Evolutionary conservation across 2,797 vertebrate species (phyloP), one percentile per base, ranked within the genome.

Genomic region (Microctenopoma stevenorrisi): DNA sequence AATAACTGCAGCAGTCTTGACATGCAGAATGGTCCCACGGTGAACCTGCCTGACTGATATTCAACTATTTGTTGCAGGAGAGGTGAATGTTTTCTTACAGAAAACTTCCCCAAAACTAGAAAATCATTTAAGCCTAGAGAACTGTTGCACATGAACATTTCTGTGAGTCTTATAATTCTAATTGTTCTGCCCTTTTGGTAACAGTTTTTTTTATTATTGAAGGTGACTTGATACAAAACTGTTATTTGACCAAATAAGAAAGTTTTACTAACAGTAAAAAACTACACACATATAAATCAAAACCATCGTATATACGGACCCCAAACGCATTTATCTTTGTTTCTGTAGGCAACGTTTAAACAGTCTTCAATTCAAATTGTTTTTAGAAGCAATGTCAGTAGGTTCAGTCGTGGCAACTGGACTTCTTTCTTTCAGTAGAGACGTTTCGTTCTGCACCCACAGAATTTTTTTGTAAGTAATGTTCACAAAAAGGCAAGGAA

Each of bases 1-100:
- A 86, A 90, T 89, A 83, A 84, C 88, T 88, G 87, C 91, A 88
- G 88, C 88, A 86, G 77, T 79, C 52, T 60, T 80, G 87, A 85
- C 84, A 64, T 63, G 68, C 74, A 69, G 82, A 67, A 83, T 60
- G 76, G 68, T 58, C 68, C 62, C 65, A 70, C 57, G 46, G 77
- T 54, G 72, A 73, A 68, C 53, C 74, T 62, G 62, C 53, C 58
- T 66, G 74, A 68, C 62, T 62, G 70, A 82, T 72, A 53, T 63
- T 74, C 62, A 70, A 16, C 58, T 50, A 68, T 51, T 74, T 67
- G 61, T 18, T 71, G 72, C 74, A 78, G 78, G 60, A 56, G 58
- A 63, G 6, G 15, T 47, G 59, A 3, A n/a, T 0, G 11, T 47
- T 42, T 68, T 67, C 28, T 63, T 22, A 26, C 47, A 68, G 59